These are phyloP conservation scores for Tringa solitaria DNA, from an alignment of 2,113 vertebrate genomes.

Conservation along the genomic window DNA sequence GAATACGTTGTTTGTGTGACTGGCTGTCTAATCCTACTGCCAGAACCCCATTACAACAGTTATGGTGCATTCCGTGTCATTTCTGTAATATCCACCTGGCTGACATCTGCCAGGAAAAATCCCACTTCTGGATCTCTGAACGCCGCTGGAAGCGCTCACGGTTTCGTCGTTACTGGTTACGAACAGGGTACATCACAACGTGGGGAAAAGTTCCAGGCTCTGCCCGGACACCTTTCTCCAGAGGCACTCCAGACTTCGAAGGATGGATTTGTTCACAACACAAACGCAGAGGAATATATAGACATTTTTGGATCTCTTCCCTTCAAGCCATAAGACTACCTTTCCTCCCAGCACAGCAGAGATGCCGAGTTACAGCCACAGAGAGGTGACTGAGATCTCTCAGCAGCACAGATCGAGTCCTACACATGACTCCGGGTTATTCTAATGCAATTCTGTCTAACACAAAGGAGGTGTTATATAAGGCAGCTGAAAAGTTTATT, in stretches of 20 bases:
- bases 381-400: neutral
- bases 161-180: rapidly evolving
- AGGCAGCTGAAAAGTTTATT: slow-evolving; percentile 4
- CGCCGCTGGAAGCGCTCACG: rapidly evolving
- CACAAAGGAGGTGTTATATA: neutral
- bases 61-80: neutral
- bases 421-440: neutral
- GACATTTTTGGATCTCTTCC: neutral
- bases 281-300: neutral
- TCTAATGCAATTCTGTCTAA: neutral
- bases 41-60: neutral
- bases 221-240: neutral
- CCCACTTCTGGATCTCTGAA: neutral
- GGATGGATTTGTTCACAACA: neutral
- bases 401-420: neutral
- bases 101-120: neutral
- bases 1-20: neutral
- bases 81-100: neutral
- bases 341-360: neutral
- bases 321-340: neutral
- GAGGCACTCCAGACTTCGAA: neutral
- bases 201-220: neutral
- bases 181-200: rapidly evolving
- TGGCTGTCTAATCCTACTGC: neutral
- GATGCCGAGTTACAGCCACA: neutral